Base-by-base conservation (phyloP, 2,113 vertebrate genomes). In the Gambusia affinis region DNA sequence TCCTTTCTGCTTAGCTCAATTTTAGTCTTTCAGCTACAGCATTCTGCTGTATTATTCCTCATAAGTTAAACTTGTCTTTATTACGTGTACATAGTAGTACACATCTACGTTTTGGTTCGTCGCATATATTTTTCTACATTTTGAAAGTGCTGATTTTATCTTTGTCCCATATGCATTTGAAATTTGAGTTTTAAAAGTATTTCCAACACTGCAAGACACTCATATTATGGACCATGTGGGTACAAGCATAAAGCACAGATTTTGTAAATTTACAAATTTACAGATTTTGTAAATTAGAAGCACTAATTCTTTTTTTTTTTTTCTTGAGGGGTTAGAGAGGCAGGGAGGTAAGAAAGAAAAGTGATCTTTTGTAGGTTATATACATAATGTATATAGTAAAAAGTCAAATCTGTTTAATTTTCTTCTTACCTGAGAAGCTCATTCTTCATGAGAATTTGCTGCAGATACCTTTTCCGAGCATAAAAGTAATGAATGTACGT, bases 401-500 rank as follows among this genome's bases (percentile, higher is more conserved):
- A 47, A 47, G 44, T 15, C 19, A 47, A 47, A 47, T 17, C 19
- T n/a, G 22, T 11, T 37, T 37, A 37, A 37, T 37, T 37, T 37
- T 37, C 35, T 37, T 57, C 51, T 95, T 93, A 99, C 98, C 97
- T 97, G 87, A 98, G 84, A 78, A 94, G 77, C 4, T 94, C 82
- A 17, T 98, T 97, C 82, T 95, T 96, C 75, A 93, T 75, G 66
- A 88, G 85, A 80, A 99, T 17, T 29, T 90, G 93, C 85, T 93
- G 89, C 89, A 98, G 83, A 67, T 97, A 99, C 10, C 84, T 90
- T 93, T 96, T 98, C 75, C 96, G 92, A 70, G 93, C 95, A 74
- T 95, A 96, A 90, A 96, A 99, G 93, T 96, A 95, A 89, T 97
- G 96, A 78, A 95, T 85, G 67, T 96, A 94, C 75, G 96, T 99